Evolutionary conservation across 2,113 vertebrate species (phyloP).

Genomic region (Macquaria ambigua): DNA sequence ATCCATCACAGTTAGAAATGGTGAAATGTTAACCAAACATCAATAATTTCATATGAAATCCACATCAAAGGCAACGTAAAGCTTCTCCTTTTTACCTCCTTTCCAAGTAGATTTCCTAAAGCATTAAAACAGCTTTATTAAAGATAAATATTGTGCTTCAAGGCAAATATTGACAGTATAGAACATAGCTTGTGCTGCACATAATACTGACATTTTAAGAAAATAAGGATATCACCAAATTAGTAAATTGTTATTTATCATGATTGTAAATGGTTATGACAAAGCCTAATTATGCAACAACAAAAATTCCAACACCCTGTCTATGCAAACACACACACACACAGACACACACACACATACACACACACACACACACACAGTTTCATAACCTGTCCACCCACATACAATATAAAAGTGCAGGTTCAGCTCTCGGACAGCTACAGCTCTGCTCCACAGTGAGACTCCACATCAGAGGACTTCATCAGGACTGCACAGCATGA

Average conservation of each 20-base stretch:
- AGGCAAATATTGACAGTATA: not conserved
- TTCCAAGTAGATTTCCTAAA: not conserved
- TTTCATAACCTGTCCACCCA: conserved; percentile 42
- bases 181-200: not conserved
- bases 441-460: conserved; percentile 28
- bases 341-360: not conserved
- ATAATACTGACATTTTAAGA: not conserved
- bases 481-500: conserved; percentile 68
- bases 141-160: not conserved
- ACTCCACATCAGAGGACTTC: conserved; percentile 31
- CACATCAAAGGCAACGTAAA: not conserved
- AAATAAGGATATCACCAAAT: not conserved
- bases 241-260: not conserved
- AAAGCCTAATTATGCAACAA: conserved; percentile 64
- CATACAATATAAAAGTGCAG: conserved; percentile 64
- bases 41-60: conserved; percentile 5
- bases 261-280: not conserved
- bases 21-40: conserved; percentile 35
- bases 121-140: not conserved
- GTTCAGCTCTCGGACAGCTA: not conserved
- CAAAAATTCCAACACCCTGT: not conserved
- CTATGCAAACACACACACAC: conserved; percentile 40
- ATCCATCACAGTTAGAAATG: not conserved
- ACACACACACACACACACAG: not conserved
- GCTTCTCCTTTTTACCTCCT: not conserved